phyloP scores from a whole-genome alignment of 2,888 invertebrate genomes.

The Acleris emargana region DNA sequence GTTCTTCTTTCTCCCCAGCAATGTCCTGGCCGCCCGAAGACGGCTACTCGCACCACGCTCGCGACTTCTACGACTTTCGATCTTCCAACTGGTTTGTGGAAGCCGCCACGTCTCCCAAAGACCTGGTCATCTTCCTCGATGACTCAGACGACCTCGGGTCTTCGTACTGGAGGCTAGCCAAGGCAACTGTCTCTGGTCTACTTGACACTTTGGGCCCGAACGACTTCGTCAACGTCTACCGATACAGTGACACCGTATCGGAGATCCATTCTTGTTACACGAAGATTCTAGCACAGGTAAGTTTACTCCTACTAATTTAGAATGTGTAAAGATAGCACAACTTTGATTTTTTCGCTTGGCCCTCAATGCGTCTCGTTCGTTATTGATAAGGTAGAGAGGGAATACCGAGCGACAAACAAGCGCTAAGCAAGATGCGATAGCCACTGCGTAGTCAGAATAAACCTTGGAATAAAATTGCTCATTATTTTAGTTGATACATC shows the following conservation, averaged over 20 bases:
- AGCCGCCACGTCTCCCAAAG: slow-evolving; percentile 98
- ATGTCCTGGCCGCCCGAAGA: slow-evolving; percentile 94
- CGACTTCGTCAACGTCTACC: slow-evolving; percentile 97
- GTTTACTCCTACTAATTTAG: slow-evolving; percentile 28
- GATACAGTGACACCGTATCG: slow-evolving; percentile 92
- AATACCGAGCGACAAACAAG: too few species aligned
- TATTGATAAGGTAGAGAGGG: too few species aligned
- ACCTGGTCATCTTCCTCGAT: slow-evolving; percentile 96
- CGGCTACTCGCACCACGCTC: slow-evolving; percentile 89
- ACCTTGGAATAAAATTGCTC: too few species aligned
- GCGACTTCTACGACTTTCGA: slow-evolving; percentile 96
- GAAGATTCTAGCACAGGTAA: slow-evolving; percentile 93
- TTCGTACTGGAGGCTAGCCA: slow-evolving; percentile 92
- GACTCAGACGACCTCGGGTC: slow-evolving; percentile 95
- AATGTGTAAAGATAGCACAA: too few species aligned
- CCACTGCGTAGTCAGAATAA: too few species aligned
- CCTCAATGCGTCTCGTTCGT: too few species aligned
- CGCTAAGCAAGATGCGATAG: too few species aligned
- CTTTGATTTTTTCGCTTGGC: too few species aligned
- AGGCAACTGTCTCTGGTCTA: slow-evolving; percentile 93
- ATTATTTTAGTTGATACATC: too few species aligned
- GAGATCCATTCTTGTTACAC: slow-evolving; percentile 96
- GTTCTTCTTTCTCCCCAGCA: slow-evolving; percentile 66
- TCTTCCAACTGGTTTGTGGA: slow-evolving; percentile 98
- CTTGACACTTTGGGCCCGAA: slow-evolving; percentile 97